Base-by-base conservation (phyloP, 1,140 invertebrate genomes). In the Hylaeus anthracinus region DNA sequence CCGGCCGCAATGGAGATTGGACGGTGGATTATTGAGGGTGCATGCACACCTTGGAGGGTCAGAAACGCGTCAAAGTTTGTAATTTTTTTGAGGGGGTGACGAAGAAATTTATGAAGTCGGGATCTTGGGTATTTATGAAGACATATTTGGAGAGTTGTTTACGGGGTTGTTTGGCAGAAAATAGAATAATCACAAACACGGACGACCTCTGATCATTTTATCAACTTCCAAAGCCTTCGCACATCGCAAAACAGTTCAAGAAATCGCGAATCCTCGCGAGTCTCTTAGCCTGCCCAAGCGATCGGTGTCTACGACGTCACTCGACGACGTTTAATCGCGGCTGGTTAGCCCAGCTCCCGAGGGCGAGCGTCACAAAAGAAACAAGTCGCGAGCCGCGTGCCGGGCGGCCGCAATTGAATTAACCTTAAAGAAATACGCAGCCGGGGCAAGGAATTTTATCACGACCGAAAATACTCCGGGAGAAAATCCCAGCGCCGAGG, bases 361-460 rank as follows among this genome's bases (percentile, higher is more conserved):
- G 45, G n/a, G 9, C 15, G 6, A 51, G 6, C n/a, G 5, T 26
- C 8, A 9, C 3, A 2, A 60, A 74, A 45, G 53, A 75, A 66
- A n/a, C 39, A 55, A 56, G 26, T 55, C 2, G 0, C 15, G 37
- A 12, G 61, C 15, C 56, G 66, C 43, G 74, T n/a, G 55, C 45
- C 26, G 12, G 26, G n/a, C 12, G 51, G 45, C 15, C 43, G 78
- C 79, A 67, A 80, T 80, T 80, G 79, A 80, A 75, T 80, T 69
- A 75, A 80, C 72, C 72, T 75, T 80, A 81, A 77, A 81, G 65
- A 78, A 78, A 81, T 41, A 81, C 48, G 41, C 58, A 37, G 37
- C n/a, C n/a, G 12, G 63, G 9, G 37, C 12, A n/a, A 63, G 79
- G 66, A 81, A 77, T 83, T 78, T 77, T 72, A 61, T 80, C 61